Percentiles rank a stretch among this genome's conserved stretches.
Conservation (phyloP, 1,140 invertebrate genomes). For the Drosophila nikananu region DNA sequence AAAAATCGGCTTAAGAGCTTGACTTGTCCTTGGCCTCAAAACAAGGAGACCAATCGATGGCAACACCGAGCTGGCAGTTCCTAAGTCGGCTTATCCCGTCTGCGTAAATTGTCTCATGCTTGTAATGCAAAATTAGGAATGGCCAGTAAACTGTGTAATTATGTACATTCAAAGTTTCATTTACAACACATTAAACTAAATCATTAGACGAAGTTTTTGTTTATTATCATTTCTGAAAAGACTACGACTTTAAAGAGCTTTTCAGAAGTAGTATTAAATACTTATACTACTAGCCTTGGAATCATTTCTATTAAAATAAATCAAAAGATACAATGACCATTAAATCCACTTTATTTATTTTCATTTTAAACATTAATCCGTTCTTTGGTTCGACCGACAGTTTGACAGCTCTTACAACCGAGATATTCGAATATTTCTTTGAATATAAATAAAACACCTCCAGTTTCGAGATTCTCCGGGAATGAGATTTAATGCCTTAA, state of each 20-base stretch:
- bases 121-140: constrained; percentile 46
- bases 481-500: constrained; percentile 8
- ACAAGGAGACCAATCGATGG: constrained; percentile 33
- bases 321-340: too few species aligned
- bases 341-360: neutral
- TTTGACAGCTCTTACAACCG: neutral
- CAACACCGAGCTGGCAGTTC: constrained; percentile 20
- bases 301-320: too few species aligned
- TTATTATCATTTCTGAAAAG: neutral
- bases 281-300: too few species aligned
- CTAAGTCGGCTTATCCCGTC: constrained; percentile 56
- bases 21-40: constrained; percentile 26
- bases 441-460: neutral
- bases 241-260: neutral
- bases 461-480: neutral
- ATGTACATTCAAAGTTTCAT: neutral
- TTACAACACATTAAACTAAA: neutral
- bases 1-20: constrained; percentile 50
- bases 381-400: neutral
- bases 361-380: neutral
- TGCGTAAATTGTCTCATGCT: constrained; percentile 39
- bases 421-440: neutral
- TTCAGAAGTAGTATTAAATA: neutral
- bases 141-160: constrained; percentile 11
- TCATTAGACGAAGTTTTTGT: neutral